phyloP scores from a whole-genome alignment of 1,140 invertebrate species.

The Drosophila sturtevanti region DNA sequence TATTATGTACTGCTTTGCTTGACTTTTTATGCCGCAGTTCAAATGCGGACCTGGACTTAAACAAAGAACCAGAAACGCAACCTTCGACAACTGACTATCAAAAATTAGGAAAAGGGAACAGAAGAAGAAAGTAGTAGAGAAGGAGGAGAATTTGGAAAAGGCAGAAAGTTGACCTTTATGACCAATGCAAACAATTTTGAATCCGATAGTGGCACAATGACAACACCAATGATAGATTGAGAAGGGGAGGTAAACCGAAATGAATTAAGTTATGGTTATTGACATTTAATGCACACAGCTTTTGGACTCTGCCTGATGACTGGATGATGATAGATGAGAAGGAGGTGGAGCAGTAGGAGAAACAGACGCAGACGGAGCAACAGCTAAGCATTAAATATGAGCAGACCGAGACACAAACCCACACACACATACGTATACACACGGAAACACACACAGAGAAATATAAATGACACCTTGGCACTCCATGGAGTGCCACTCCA shows the following conservation, averaged over 20 bases:
- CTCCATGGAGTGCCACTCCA: neutral
- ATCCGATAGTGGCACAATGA: conserved; percentile 44
- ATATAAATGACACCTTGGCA: conserved; percentile 15
- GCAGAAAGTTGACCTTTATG: conserved; percentile 33
- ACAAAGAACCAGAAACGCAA: neutral
- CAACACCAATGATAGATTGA: conserved; percentile 26
- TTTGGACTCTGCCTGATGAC: conserved; percentile 14
- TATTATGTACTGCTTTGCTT: no score
- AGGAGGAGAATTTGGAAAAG: neutral
- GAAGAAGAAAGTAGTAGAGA: neutral
- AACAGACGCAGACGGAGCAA: conserved; percentile 22
- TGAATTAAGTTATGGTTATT: conserved; percentile 65
- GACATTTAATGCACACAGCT: conserved; percentile 61
- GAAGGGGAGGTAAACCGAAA: conserved; percentile 26
- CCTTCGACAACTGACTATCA: neutral
- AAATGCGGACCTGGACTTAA: neutral
- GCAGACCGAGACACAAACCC: conserved; percentile 23
- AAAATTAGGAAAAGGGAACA: neutral
- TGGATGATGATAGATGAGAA: conserved; percentile 42
- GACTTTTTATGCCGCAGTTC: neutral
- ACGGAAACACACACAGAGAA: neutral
- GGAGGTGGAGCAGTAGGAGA: neutral
- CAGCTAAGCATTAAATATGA: conserved; percentile 59
- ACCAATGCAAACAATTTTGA: conserved; percentile 41
- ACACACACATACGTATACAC: neutral